Evolutionary conservation across 2,888 invertebrate species (phyloP).

Genomic region (Stenichneumon culpator): DNA sequence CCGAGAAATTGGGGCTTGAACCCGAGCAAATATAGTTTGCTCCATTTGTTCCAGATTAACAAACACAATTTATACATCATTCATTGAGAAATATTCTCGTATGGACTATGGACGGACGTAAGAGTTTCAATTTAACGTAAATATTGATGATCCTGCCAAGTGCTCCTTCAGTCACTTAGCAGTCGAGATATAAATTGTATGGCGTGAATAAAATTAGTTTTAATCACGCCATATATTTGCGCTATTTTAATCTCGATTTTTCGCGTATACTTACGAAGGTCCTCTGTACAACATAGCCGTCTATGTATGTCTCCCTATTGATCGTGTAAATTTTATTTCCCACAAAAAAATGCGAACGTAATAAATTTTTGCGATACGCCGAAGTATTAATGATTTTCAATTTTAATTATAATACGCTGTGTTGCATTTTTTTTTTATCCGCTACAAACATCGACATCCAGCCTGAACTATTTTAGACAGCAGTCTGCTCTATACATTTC

Average conservation of each 20-base stretch:
- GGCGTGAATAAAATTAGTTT: not conserved
- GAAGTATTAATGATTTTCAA: slow-evolving; percentile 81
- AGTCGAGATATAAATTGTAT: not conserved
- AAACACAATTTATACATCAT: not conserved
- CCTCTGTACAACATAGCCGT: not conserved
- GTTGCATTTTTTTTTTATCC: slow-evolving; percentile 79
- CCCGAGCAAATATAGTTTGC: slow-evolving; percentile 1
- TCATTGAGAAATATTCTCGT: not conserved
- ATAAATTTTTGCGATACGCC: slow-evolving; percentile 59
- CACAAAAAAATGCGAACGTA: not conserved
- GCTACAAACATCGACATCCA: slow-evolving; percentile 85
- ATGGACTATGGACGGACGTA: not conserved
- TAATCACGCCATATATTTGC: not conserved
- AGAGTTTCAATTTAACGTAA: not conserved
- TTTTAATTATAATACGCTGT: slow-evolving; percentile 84
- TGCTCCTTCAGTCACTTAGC: not conserved
- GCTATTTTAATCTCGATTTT: not conserved
- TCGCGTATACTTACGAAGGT: not conserved
- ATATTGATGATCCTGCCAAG: not conserved
- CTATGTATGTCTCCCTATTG: not conserved
- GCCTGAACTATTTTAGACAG: slow-evolving; percentile 85
- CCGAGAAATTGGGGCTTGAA: slow-evolving; percentile 1
- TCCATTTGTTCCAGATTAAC: not conserved
- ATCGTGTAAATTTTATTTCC: not conserved
- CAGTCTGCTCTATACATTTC: slow-evolving; percentile 80